phyloP scores from a whole-genome alignment of 2,888 invertebrate species.

The Polietes domitor region DNA sequence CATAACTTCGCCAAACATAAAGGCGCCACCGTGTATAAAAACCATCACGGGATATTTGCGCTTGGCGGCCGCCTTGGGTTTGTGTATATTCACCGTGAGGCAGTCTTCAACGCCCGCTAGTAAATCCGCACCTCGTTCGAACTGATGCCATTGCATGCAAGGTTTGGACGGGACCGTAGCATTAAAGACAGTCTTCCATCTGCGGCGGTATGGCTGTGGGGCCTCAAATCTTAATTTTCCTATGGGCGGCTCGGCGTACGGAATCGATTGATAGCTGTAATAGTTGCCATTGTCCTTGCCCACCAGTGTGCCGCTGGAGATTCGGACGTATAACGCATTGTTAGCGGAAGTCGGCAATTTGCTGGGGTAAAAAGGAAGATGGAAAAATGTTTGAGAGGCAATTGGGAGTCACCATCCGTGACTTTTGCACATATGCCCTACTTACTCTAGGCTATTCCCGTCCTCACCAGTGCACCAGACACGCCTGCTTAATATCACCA shows the following conservation, averaged over 20 bases:
- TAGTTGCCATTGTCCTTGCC: slow-evolving; percentile 77
- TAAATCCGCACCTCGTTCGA: slow-evolving; percentile 68
- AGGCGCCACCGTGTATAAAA: slow-evolving; percentile 87
- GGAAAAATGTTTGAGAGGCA: too few relatives aligned
- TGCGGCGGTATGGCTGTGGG: slow-evolving; percentile 69
- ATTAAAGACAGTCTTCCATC: slow-evolving; percentile 73
- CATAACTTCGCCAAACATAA: slow-evolving; percentile 84
- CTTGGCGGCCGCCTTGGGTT: slow-evolving; percentile 79
- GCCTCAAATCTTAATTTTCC: slow-evolving; percentile 84
- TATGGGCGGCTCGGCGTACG: slow-evolving; percentile 86
- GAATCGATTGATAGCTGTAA: slow-evolving; percentile 85
- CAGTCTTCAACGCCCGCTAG: slow-evolving; percentile 86
- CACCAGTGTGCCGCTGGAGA: slow-evolving; percentile 61
- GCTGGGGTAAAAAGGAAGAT: too few relatives aligned
- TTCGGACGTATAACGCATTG: too few relatives aligned
- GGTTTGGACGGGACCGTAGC: slow-evolving; percentile 83
- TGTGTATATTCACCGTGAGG: slow-evolving; percentile 85
- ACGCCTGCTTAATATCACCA: too few relatives aligned
- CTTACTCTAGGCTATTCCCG: too few relatives aligned
- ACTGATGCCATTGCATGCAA: slow-evolving; percentile 85
- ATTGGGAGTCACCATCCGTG: too few relatives aligned
- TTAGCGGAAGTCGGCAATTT: too few relatives aligned
- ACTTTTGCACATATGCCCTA: too few relatives aligned
- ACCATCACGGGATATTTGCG: slow-evolving; percentile 82
- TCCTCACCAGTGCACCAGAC: too few relatives aligned